Percentiles rank a stretch among this genome's conserved stretches.
These are phyloP conservation scores for Cordilura impudica DNA, from an alignment of 2,888 invertebrate genomes.

Conservation along the genomic window DNA sequence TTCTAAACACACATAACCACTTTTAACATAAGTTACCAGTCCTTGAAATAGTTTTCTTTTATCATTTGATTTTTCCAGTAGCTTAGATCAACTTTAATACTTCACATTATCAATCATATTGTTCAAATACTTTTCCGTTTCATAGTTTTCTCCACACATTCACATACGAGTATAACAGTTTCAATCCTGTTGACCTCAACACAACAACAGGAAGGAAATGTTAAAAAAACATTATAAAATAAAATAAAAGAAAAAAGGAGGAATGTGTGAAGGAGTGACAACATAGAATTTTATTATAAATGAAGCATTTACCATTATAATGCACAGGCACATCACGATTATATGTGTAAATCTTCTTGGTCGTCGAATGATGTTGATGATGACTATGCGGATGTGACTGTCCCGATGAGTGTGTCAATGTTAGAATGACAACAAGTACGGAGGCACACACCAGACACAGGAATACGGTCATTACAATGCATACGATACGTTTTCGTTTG, in stretches of 20 bases:
- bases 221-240: neutral
- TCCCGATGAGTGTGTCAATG: slow-evolving; percentile 85
- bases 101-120: slow-evolving; percentile 38
- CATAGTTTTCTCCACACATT: slow-evolving; percentile 21
- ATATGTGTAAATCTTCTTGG: slow-evolving; percentile 83
- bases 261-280: neutral
- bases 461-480: slow-evolving; percentile 85
- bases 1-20: too few species aligned
- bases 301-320: slow-evolving; percentile 74
- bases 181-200: neutral
- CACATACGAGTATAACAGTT: neutral
- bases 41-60: too few species aligned
- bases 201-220: slow-evolving; percentile 7
- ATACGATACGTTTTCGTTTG: slow-evolving; percentile 84
- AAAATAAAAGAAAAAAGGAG: neutral
- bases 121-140: neutral
- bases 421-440: slow-evolving; percentile 87
- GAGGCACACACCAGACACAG: slow-evolving; percentile 86
- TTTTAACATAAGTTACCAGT: too few species aligned
- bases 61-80: neutral
- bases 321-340: slow-evolving; percentile 79
- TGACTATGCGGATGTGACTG: slow-evolving; percentile 82
- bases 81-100: slow-evolving; percentile 20
- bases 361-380: slow-evolving; percentile 82
- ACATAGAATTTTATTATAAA: neutral